Percentiles rank a stretch among this genome's conserved stretches.
Conservation (phyloP, 2,113 vertebrate genomes). For the Myrmecophaga tridactyla region DNA sequence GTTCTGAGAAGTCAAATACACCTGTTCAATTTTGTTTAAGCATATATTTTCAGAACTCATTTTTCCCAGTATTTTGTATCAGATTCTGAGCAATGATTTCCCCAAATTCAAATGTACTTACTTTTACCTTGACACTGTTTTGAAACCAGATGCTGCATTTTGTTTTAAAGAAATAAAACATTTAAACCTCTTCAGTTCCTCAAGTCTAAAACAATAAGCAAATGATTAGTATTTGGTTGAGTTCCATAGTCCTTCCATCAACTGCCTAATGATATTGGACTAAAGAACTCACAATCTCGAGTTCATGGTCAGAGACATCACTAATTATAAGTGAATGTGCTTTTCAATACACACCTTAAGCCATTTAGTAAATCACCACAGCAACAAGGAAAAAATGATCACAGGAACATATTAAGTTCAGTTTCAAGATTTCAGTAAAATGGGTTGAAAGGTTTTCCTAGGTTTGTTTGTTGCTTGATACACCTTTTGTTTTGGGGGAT, state of each 20-base stretch:
- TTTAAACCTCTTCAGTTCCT: neutral
- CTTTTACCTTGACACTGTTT: neutral
- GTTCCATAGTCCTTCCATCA: neutral
- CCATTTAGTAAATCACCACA: constrained; percentile 4
- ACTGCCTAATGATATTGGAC: neutral
- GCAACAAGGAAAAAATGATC: neutral
- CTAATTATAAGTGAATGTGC: neutral
- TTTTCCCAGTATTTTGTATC: constrained; percentile 19
- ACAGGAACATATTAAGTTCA: neutral
- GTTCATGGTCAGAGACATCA: neutral
- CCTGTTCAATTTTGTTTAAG: constrained; percentile 19
- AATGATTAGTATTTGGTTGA: neutral
- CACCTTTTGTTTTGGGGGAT: neutral
- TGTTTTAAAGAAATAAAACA: constrained; percentile 6
- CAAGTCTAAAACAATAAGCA: neutral
- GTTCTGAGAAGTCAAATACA: constrained; percentile 11
- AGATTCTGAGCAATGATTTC: constrained; percentile 3
- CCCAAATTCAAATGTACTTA: neutral
- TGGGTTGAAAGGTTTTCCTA: neutral
- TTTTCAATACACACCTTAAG: neutral
- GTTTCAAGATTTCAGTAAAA: constrained; percentile 9
- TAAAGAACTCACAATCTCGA: neutral
- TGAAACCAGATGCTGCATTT: neutral
- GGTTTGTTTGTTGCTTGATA: neutral
- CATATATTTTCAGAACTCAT: constrained; percentile 20